Conservation (phyloP, 2,113 vertebrate genomes). For the Pomatorhinus ruficollis region DNA sequence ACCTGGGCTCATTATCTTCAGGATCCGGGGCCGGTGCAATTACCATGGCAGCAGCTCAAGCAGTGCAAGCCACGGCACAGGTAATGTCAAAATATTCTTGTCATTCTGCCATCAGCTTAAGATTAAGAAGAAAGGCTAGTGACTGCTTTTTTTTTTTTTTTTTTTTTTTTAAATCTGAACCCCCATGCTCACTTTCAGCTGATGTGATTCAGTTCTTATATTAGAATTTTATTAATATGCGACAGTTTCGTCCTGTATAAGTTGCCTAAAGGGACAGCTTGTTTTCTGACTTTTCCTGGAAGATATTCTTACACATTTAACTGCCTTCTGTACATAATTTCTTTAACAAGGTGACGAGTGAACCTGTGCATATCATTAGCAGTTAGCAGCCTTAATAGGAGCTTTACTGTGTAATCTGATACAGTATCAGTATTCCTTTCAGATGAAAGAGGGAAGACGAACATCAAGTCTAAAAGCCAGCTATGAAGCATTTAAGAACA, state of each 20-base stretch:
- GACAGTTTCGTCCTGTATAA: background rate
- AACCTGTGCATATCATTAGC: background rate
- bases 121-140: constrained; percentile 80
- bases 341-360: background rate
- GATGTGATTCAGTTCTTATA: background rate
- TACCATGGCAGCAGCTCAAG: constrained; percentile 98
- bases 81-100: constrained; percentile 69
- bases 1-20: constrained; percentile 89
- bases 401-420: background rate
- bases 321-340: background rate
- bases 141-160: background rate
- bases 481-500: constrained; percentile 99
- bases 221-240: background rate
- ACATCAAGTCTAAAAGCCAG: constrained; percentile 97
- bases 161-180: background rate
- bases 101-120: background rate
- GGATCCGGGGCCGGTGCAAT: constrained; percentile 94
- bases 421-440: constrained; percentile 9
- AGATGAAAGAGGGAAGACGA: constrained; percentile 98
- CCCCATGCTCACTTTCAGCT: background rate
- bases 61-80: constrained; percentile 97
- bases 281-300: background rate
- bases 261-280: background rate
- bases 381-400: background rate
- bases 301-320: background rate